Conservation (phyloP, 2,113 vertebrate genomes). For the Passer montanus region DNA sequence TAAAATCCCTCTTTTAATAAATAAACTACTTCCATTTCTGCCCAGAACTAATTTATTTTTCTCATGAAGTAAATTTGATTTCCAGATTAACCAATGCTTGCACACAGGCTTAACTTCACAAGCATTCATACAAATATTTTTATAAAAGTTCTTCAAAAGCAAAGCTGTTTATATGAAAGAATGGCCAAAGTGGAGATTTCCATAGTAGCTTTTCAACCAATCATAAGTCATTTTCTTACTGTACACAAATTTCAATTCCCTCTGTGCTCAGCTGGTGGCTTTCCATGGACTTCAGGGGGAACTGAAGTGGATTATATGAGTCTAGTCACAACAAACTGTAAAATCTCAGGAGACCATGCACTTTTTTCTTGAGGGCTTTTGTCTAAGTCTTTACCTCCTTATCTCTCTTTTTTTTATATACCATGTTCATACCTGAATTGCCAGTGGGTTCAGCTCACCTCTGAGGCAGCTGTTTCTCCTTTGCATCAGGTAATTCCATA, state of each 20-base stretch:
- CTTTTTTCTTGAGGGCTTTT: not conserved
- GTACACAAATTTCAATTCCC: not conserved
- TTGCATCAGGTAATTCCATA: not conserved
- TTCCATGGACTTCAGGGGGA: not conserved
- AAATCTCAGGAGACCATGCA: not conserved
- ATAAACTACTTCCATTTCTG: not conserved
- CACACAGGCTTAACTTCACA: not conserved
- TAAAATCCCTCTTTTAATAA: slow-evolving; percentile 28
- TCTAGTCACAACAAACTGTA: not conserved
- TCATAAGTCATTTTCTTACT: not conserved
- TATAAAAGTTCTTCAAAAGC: slow-evolving; percentile 4
- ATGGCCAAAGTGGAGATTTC: not conserved
- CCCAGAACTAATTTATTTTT: slow-evolving; percentile 15
- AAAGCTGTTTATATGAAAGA: not conserved
- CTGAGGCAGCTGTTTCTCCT: not conserved
- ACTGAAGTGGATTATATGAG: not conserved
- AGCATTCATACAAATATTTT: not conserved
- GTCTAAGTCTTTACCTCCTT: not conserved
- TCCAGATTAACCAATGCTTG: not conserved
- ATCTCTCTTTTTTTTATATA: not conserved
- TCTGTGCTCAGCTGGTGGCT: not conserved
- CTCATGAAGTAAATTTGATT: not conserved
- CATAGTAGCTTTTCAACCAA: not conserved
- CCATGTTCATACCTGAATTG: not conserved
- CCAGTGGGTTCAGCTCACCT: not conserved